Conservation (phyloP, 2,113 vertebrate genomes). For the Solenodon paradoxus region DNA sequence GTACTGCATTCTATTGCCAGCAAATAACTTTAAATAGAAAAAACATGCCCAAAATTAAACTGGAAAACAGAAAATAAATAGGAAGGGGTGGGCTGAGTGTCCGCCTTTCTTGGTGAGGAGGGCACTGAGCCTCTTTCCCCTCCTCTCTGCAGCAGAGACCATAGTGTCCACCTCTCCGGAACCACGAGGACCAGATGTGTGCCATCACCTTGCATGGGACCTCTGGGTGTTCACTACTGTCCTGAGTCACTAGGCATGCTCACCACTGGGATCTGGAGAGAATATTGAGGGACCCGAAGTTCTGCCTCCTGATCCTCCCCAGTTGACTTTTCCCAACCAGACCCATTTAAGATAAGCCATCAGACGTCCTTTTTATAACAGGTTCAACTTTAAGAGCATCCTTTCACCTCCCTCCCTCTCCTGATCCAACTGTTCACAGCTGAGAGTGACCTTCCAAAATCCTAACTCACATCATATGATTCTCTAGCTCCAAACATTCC, state of each 20-base stretch:
- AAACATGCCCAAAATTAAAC: slow-evolving; percentile 68
- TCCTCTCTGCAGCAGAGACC: background rate
- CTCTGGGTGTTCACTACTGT: rapidly evolving
- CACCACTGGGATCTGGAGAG: background rate
- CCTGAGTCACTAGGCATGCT: background rate
- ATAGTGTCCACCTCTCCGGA: background rate
- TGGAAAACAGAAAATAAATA: slow-evolving; percentile 59
- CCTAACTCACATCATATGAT: background rate
- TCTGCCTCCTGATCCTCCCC: background rate
- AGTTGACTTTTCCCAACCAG: background rate
- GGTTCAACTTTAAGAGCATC: background rate
- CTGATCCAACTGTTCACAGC: background rate
- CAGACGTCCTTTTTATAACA: background rate
- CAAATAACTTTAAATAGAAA: slow-evolving; percentile 77
- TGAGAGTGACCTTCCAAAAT: background rate
- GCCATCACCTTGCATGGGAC: background rate
- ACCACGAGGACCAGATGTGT: rapidly evolving
- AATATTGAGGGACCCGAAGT: background rate
- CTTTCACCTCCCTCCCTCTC: background rate
- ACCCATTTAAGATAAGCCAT: background rate
- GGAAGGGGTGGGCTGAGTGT: background rate
- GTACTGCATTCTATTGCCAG: slow-evolving; percentile 63
- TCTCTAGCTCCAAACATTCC: background rate
- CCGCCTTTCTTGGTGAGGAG: background rate
- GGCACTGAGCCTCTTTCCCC: background rate